These are phyloP conservation scores for Lontra canadensis DNA, from an alignment of 2,113 vertebrate species.

Conservation along the genomic window DNA sequence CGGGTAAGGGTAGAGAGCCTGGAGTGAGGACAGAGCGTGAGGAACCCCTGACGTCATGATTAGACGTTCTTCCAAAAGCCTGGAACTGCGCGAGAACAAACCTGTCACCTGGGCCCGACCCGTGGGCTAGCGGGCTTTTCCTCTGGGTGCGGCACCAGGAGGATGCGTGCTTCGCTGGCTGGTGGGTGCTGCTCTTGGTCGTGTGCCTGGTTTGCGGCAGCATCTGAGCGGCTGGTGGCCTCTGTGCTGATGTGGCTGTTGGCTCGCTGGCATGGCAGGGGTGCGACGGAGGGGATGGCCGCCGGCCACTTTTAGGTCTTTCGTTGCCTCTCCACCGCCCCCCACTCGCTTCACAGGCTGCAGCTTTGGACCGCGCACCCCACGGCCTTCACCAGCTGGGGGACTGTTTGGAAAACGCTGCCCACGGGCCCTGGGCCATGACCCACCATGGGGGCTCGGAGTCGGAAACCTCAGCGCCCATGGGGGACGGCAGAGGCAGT, in stretches of 20 bases:
- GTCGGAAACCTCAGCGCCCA: slow-evolving; percentile 6
- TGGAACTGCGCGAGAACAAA: background rate
- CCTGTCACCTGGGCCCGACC: background rate
- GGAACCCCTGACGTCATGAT: background rate
- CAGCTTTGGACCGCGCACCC: slow-evolving; percentile 74
- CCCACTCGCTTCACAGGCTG: slow-evolving; percentile 74
- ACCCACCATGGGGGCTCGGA: slow-evolving; percentile 75
- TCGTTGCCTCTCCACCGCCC: background rate
- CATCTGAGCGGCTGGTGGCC: background rate
- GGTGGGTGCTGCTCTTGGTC: no score
- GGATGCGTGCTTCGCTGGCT: background rate
- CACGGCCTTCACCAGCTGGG: slow-evolving; percentile 80
- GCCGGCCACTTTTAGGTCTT: background rate
- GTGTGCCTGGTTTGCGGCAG: background rate
- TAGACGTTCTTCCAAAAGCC: background rate
- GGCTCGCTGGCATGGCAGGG: background rate
- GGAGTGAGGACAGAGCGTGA: background rate
- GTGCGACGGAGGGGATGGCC: rapidly evolving
- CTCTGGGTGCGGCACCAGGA: background rate
- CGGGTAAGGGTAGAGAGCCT: background rate
- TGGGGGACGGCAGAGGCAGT: slow-evolving; percentile 76
- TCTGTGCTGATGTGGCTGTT: background rate
- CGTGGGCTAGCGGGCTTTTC: background rate
- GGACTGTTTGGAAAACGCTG: slow-evolving; percentile 84
- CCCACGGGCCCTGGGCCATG: slow-evolving; percentile 72